A percentile compares a stretch with the other conserved stretches of the same genome.
These are phyloP conservation scores for Aepyceros melampus DNA, from an alignment of 2,113 vertebrate genomes.

Conservation along the genomic window DNA sequence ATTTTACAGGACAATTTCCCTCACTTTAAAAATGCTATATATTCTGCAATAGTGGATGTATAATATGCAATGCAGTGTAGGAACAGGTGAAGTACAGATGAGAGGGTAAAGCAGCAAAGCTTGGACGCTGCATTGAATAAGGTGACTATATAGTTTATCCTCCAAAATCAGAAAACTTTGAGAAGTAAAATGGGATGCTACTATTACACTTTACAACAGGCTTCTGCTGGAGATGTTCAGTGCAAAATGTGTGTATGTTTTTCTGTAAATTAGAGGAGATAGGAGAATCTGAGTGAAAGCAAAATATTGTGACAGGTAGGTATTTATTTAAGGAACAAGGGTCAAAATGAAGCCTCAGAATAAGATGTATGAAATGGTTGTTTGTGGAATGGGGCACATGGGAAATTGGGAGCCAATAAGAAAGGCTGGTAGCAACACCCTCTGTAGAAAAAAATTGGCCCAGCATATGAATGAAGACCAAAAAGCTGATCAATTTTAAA, in stretches of 20 bases:
- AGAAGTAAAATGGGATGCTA: not conserved
- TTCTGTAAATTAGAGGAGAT: not conserved
- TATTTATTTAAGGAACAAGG: not conserved
- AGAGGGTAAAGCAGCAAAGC: not conserved
- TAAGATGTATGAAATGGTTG: not conserved
- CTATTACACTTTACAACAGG: not conserved
- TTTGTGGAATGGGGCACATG: not conserved
- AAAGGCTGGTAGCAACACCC: not conserved
- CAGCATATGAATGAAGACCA: not conserved
- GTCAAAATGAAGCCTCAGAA: not conserved
- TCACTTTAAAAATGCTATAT: conserved; percentile 34
- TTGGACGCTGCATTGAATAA: not conserved
- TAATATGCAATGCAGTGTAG: not conserved
- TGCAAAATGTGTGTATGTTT: not conserved
- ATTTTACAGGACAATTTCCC: conserved; percentile 30
- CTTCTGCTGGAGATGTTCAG: not conserved
- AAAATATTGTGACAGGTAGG: not conserved
- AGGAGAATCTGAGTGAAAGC: not conserved
- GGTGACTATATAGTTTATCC: not conserved
- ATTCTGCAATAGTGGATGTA: not conserved
- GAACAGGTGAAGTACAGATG: not conserved
- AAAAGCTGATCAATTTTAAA: not conserved
- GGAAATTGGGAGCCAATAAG: not conserved
- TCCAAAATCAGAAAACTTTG: not conserved
- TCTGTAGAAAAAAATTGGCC: not conserved